Percentiles rank a stretch among this genome's conserved stretches.
Conservation (phyloP, 2,888 invertebrate genomes). For the Synanthedon formicaeformis region DNA sequence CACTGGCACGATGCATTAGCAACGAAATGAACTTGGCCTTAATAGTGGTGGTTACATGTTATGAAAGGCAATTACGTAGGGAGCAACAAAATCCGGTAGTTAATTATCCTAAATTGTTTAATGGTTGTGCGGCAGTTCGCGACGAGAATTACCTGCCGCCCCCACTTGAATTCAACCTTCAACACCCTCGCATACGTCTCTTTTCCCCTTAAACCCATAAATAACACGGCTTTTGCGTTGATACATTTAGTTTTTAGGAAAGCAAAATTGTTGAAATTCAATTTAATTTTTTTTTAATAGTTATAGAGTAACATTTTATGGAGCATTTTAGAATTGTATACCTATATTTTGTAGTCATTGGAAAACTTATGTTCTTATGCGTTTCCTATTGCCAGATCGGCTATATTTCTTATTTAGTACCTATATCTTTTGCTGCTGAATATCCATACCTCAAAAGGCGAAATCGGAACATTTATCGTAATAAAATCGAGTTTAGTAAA, state of each 20-base stretch:
- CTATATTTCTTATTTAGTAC: too few species aligned
- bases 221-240: background rate
- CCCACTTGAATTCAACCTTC: background rate
- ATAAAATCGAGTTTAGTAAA: too few species aligned
- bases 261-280: background rate
- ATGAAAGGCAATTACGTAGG: slow-evolving; percentile 59
- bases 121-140: slow-evolving; percentile 52
- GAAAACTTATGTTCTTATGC: too few species aligned
- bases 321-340: too few species aligned
- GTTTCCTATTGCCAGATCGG: too few species aligned
- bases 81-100: slow-evolving; percentile 65
- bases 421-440: too few species aligned
- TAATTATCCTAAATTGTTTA: slow-evolving; percentile 71
- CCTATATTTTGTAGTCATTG: too few species aligned
- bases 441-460: too few species aligned
- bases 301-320: too few species aligned
- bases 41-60: slow-evolving; percentile 47
- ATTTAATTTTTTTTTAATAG: too few species aligned
- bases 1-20: slow-evolving; percentile 26
- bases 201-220: background rate
- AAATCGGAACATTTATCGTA: too few species aligned
- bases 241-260: background rate
- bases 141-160: slow-evolving; percentile 27
- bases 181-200: background rate
- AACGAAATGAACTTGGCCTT: slow-evolving; percentile 36